phyloP scores from a whole-genome alignment of 2,888 invertebrate genomes.

The Calliopum simillimum region DNA sequence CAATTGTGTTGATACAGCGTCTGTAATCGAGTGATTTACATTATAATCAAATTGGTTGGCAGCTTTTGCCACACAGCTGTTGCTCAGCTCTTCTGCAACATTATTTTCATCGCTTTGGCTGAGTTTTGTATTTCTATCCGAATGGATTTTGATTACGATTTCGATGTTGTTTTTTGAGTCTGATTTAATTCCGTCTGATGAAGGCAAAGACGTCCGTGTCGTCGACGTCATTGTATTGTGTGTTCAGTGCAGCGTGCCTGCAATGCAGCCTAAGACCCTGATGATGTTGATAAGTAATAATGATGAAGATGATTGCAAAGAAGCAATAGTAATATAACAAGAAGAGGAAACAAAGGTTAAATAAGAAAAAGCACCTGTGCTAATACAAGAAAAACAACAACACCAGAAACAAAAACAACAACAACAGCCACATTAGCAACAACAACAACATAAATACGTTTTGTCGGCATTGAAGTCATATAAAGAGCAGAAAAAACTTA shows the following conservation, averaged over 20 bases:
- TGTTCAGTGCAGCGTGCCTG: constrained; percentile 24
- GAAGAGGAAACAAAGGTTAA: not conserved
- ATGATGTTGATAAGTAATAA: not conserved
- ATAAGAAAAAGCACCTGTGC: not conserved
- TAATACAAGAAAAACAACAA: not conserved
- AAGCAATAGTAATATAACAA: not conserved
- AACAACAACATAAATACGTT: not conserved
- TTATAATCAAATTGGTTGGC: too few relatives aligned
- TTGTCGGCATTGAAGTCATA: constrained; percentile 1
- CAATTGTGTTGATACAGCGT: too few relatives aligned
- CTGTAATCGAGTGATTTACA: too few relatives aligned
- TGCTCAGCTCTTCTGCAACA: too few relatives aligned
- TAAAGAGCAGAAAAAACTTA: not conserved
- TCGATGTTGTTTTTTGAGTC: not conserved
- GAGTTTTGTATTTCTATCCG: constrained; percentile 13
- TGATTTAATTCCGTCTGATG: constrained; percentile 7
- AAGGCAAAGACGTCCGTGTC: not conserved
- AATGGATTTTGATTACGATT: constrained; percentile 17
- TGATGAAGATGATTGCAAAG: not conserved
- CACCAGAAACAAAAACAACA: too few relatives aligned
- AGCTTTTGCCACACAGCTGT: too few relatives aligned
- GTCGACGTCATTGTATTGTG: not conserved
- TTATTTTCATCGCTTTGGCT: too few relatives aligned
- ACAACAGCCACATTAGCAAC: not conserved
- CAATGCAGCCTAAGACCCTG: not conserved